Base-by-base conservation (phyloP, 2,888 invertebrate species). In the Euplagia quadripunctaria region DNA sequence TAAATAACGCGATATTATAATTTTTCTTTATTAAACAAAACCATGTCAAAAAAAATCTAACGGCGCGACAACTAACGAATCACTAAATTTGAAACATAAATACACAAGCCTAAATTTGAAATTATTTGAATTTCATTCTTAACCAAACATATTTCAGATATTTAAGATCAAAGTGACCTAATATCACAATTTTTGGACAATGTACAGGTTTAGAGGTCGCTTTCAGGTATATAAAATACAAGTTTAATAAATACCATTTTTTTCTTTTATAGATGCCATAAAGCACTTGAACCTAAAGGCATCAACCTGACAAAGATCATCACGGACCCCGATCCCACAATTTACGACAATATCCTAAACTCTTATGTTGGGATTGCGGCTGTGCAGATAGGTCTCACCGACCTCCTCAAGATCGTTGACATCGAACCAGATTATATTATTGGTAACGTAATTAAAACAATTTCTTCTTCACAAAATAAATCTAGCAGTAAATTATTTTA, bases 341-440 rank as follows among this genome's bases (percentile, higher is more conserved):
- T 96, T 75, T 97, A 97, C 87, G 97, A 97, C 83, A 97, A 97
- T 87, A 97, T 97, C 46, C 92, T 97, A 0, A 96, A 97, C 91
- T 97, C 97, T 7, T 98, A 98, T 92, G 96, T 98, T 49, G 97
- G 97, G 42, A 98, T 98, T 80, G 97, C 97, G 5, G 97, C 98
- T 16, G 97, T 98, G 20, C 98, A 93, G 91, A 87, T 96, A 67
- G 96, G 96, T 81, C 91, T 96, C n/a, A 96, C 96, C 12, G 96
- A 97, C 78, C 78, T 97, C 4, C 83, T 97, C 58, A 96, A 94
- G 84, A 86, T 93, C 14, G 81, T 96, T 73, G 95, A 96, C 12
- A 91, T 96, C 61, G 93, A 93, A 76, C 96, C 96, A 8, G 96
- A 96, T 77, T 91, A 90, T 49, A 95, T 96, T 9, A 95, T 96